Evolutionary conservation across 2,113 vertebrate genomes (phyloP), one percentile per base, ranked within the genome.

Genomic region (Climacteris rufus): DNA sequence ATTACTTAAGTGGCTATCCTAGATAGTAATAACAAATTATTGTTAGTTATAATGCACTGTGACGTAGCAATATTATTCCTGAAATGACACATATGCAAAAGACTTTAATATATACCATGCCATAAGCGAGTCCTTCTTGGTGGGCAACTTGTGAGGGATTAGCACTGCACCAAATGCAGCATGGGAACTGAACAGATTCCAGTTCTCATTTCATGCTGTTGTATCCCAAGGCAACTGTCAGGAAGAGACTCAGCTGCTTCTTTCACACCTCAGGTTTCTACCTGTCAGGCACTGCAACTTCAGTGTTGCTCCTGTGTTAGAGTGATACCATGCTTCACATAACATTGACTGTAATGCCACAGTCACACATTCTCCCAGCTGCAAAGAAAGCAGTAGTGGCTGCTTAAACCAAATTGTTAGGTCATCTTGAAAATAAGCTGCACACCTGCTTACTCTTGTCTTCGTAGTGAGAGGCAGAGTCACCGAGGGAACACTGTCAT

Each of bases 301-400:
- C 25, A 70, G 50, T 4, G 11, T 5, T 77, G 45, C 37, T 86
- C 76, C 86, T 49, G 44, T 27, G 53, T 57, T 18, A 30, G 8
- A 37, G 39, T 5, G 37, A 8, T 39, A 68, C 3, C 11, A 11
- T 0, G 4, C 25, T 30, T 54, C 70, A 35, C 1, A 1, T 3
- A 42, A 30, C 0, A 31, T 15, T 0, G 0, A 23, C 33, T 7
- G 59, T 24, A 42, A 65, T 68, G 53, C 33, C 49, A 25, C 57
- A 60, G 53, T 8, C 49, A 39, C 12, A 53, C 30, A 0, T 19
- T 33, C 30, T 59, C 68, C 7, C 31, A 76, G 65, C 25, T 59
- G 25, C 57, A 25, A 20, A 35, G 30, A 17, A 68, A 63, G 44
- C 53, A 39, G 31, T 13, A 17, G 40, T 25, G 49, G 40, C 71